Base-by-base conservation (phyloP, 2,797 vertebrate species). In the Bovichtus variegatus region DNA sequence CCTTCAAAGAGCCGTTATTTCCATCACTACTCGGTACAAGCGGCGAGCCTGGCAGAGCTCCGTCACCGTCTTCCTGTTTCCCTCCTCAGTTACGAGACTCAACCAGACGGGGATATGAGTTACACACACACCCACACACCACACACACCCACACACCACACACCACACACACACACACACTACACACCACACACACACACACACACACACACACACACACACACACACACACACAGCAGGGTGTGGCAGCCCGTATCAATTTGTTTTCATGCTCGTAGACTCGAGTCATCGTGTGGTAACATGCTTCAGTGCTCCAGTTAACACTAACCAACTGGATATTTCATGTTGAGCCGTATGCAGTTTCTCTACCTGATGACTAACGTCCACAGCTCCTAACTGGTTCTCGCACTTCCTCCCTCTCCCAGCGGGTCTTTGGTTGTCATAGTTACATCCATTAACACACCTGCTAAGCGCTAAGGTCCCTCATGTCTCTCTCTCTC, bases 381-480 rank as follows among this genome's bases (percentile, higher is more conserved):
- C 74, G 40, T 80, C 73, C 60, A 65, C 51, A 31, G 69, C 66
- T 76, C 61, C 38, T n/a, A 58, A 59, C 70, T 72, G 80, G 55
- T 64, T 74, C 77, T 65, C 81, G 72, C 84, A 71, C 85, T 76
- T 85, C 87, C 80, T 84, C 82, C 41, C 34, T 80, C 81, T 87
- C 87, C 87, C 92, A 80, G 84, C 50, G 68, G 87, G 85, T 63
- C 78, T 81, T 44, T 51, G 82, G 94, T 94, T 80, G 88, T 87
- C 92, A 94, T 94, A 81, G 91, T 72, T 81, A 91, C 93, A 79
- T 71, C 84, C 90, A 91, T 94, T 93, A 94, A 95, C 92, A 94
- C 92, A 92, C 89, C 91, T 93, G 91, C 88, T 88, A 85, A 90
- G 86, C 90, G 81, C 81, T 80, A 18, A 74, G 80, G 81, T 91